These are phyloP conservation scores for Halictus rubicundus DNA, from an alignment of 1,140 invertebrate genomes.

Conservation along the genomic window DNA sequence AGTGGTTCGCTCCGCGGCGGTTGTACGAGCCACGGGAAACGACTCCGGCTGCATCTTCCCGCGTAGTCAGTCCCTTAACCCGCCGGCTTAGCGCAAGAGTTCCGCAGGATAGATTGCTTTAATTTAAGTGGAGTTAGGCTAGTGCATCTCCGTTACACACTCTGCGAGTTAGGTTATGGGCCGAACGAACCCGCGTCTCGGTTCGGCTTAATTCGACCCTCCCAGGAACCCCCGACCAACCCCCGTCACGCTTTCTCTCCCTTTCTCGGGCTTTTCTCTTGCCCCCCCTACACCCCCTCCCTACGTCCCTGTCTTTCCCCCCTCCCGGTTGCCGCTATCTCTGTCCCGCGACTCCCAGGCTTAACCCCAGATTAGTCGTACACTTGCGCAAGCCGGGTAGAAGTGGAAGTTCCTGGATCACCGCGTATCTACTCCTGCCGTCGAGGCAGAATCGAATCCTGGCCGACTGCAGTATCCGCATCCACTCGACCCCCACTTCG, in stretches of 20 bases:
- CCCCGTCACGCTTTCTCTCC: background rate
- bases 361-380: slow-evolving; percentile 64
- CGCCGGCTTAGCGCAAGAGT: slow-evolving; percentile 74
- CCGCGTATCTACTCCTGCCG: slow-evolving; percentile 57
- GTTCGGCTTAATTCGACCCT: slow-evolving; percentile 68
- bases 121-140: slow-evolving; percentile 77
- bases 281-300: background rate
- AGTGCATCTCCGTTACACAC: slow-evolving; percentile 64
- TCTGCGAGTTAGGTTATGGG: slow-evolving; percentile 70
- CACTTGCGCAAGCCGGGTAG: slow-evolving; percentile 38
- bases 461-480: slow-evolving; percentile 65
- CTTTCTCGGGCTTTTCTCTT: slow-evolving; percentile 25
- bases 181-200: slow-evolving; percentile 61
- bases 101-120: slow-evolving; percentile 76
- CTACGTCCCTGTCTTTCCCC: background rate
- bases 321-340: slow-evolving; percentile 1
- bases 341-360: slow-evolving; percentile 28
- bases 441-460: slow-evolving; percentile 62
- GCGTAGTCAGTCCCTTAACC: slow-evolving; percentile 72
- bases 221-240: background rate
- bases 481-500: slow-evolving; percentile 54
- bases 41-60: slow-evolving; percentile 15
- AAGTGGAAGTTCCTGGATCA: slow-evolving; percentile 59
- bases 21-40: slow-evolving; percentile 36
- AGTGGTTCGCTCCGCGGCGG: slow-evolving; percentile 28